Conservation (phyloP, 2,888 invertebrate genomes). For the Caprella mutica region DNA sequence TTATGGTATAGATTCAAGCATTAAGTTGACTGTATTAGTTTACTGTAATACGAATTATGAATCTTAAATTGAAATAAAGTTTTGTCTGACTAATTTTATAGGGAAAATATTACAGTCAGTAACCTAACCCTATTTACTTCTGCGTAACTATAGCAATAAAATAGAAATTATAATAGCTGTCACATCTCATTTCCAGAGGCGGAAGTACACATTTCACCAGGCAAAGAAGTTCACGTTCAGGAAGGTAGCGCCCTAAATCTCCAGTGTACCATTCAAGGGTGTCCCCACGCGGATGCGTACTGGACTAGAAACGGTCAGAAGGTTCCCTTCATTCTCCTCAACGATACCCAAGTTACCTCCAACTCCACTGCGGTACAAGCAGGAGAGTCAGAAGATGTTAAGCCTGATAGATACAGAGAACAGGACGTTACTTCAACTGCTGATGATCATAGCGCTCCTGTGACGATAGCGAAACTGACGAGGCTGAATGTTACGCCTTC, state of each 20-base stretch:
- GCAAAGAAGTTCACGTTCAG: conserved; percentile 23
- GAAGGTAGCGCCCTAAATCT: conserved; percentile 20
- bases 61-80: no score
- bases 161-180: neutral
- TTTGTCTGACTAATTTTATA: no score
- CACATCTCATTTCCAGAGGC: conserved; percentile 13
- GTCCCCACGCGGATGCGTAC: conserved; percentile 14
- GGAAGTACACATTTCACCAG: conserved; percentile 13
- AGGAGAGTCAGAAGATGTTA: neutral
- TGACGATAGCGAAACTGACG: conserved; percentile 10
- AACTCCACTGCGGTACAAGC: neutral
- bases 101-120: no score
- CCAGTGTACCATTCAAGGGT: conserved; percentile 21
- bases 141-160: neutral
- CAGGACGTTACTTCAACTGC: neutral
- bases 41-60: no score
- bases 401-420: neutral
- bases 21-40: no score
- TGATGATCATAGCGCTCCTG: neutral
- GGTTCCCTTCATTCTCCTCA: neutral
- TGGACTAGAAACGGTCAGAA: conserved; percentile 8
- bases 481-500: conserved; percentile 9
- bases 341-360: neutral
- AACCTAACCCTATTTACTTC: no score
- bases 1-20: no score